phyloP scores from a whole-genome alignment of 92 coral and sea anemone species.

The Parazoanthus darwini region DNA sequence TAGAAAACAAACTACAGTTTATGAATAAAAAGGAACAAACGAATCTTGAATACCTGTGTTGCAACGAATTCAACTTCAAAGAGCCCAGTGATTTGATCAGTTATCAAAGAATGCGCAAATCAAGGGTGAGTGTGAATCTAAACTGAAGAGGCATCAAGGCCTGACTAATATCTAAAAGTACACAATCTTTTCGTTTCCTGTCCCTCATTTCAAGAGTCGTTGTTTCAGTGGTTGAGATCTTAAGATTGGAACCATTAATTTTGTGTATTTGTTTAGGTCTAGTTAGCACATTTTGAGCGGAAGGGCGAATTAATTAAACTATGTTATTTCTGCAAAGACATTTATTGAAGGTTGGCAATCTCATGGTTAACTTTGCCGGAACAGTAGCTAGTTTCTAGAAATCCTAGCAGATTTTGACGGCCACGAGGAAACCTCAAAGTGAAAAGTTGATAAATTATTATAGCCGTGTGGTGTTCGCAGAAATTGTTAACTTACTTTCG shows the following conservation, averaged over 20 bases:
- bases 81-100: background rate
- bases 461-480: background rate
- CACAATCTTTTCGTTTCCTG: constrained; percentile 25
- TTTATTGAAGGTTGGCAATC: background rate
- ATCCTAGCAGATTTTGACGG: background rate
- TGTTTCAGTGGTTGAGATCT: constrained; percentile 27
- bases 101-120: constrained; percentile 9
- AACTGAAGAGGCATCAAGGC: constrained; percentile 7
- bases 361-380: background rate
- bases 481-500: background rate
- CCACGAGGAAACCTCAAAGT: background rate
- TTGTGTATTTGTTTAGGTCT: constrained; percentile 37
- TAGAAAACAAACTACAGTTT: background rate
- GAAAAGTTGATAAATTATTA: background rate
- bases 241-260: constrained; percentile 31
- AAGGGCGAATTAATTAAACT: constrained; percentile 27
- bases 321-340: background rate
- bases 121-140: background rate
- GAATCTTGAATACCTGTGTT: constrained; percentile 10
- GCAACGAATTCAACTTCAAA: background rate
- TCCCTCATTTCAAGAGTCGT: constrained; percentile 28
- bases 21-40: background rate
- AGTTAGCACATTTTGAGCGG: constrained; percentile 44
- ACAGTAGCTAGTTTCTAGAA: background rate
- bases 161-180: background rate